Evolutionary conservation across 2,113 vertebrate genomes (phyloP).

Genomic region (Marmota flaviventris): DNA sequence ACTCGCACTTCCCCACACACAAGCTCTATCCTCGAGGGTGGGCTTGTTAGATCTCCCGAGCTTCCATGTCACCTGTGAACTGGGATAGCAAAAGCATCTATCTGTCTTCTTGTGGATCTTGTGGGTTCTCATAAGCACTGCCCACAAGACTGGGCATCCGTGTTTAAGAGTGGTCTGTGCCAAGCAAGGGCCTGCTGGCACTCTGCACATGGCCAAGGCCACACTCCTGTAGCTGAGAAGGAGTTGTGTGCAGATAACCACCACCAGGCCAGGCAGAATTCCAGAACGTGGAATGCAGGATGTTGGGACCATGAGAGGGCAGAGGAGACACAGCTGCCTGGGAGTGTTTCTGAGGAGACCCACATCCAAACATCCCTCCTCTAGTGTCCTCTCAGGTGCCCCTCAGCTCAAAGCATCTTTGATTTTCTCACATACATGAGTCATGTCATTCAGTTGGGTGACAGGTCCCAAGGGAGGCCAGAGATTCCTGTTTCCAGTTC

Average conservation of each 20-base stretch:
- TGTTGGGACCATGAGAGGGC: accelerated
- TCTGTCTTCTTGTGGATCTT: neutral
- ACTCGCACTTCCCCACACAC: neutral
- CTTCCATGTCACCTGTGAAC: neutral
- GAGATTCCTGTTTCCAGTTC: neutral
- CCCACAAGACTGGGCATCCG: accelerated
- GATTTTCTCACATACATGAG: neutral
- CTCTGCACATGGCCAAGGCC: accelerated
- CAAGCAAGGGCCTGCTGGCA: neutral
- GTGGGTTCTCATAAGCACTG: no score
- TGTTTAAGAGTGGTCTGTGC: neutral
- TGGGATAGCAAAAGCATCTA: neutral
- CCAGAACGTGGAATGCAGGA: neutral
- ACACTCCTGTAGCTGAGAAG: neutral
- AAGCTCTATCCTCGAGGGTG: neutral
- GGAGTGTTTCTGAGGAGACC: neutral
- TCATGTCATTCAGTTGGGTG: accelerated
- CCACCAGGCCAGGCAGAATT: neutral
- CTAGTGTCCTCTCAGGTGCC: accelerated
- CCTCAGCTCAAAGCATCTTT: neutral
- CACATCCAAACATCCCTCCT: accelerated
- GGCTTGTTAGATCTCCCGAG: neutral
- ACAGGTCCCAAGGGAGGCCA: neutral
- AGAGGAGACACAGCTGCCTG: neutral
- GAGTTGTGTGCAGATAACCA: no score